phyloP scores from a whole-genome alignment of 2,888 invertebrate species.

The Hyppa rectilinea region DNA sequence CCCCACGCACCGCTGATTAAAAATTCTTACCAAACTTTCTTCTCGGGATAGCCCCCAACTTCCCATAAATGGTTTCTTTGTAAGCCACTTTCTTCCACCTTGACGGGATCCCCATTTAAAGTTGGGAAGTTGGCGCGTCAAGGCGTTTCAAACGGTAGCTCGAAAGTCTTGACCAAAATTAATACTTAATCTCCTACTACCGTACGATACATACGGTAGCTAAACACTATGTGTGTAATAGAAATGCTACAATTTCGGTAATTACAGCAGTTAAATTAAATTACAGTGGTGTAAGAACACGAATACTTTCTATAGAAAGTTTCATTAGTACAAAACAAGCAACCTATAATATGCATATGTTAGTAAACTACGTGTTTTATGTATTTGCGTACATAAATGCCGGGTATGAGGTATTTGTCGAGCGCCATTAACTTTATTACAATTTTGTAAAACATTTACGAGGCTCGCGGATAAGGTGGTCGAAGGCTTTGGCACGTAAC shows the following conservation, averaged over 20 bases:
- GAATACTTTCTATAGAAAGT: slow-evolving; percentile 71
- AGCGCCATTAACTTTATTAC: slow-evolving; percentile 66
- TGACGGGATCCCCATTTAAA: slow-evolving; percentile 64
- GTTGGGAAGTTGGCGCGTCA: slow-evolving; percentile 55
- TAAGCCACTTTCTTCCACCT: slow-evolving; percentile 70
- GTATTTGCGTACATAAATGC: slow-evolving; percentile 65
- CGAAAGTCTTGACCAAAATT: slow-evolving; percentile 43
- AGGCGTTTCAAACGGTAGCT: slow-evolving; percentile 51
- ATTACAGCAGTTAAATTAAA: slow-evolving; percentile 67
- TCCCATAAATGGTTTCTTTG: slow-evolving; percentile 75
- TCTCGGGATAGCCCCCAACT: slow-evolving; percentile 78
- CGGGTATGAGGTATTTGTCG: slow-evolving; percentile 62
- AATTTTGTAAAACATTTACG: slow-evolving; percentile 66
- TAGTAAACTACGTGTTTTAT: slow-evolving; percentile 60
- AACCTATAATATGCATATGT: slow-evolving; percentile 70
- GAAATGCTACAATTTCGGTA: slow-evolving; percentile 66
- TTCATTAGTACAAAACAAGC: slow-evolving; percentile 55
- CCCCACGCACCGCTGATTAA: slow-evolving; percentile 79
- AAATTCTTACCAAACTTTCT: slow-evolving; percentile 86
- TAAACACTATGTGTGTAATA: slow-evolving; percentile 63
- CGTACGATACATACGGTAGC: slow-evolving; percentile 56
- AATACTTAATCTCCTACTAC: slow-evolving; percentile 54
- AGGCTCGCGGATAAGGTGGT: slow-evolving; percentile 63
- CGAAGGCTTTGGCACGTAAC: slow-evolving; percentile 73
- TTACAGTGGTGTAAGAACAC: slow-evolving; percentile 64